Evolutionary conservation across 2,888 invertebrate genomes (phyloP).

Genomic region (Steromphala cineraria): DNA sequence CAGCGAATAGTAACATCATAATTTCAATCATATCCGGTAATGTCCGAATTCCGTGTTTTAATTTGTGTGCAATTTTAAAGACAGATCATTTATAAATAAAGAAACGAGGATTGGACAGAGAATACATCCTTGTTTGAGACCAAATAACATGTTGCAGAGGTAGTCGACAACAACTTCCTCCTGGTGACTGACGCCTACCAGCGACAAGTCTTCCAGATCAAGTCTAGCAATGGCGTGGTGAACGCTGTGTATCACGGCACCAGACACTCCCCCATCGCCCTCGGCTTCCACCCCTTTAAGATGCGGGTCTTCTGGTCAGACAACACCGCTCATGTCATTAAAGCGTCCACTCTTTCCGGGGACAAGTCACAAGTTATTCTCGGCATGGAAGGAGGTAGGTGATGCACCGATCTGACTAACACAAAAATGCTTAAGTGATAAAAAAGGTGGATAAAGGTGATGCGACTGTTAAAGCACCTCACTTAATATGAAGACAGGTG

Average conservation of each 20-base stretch:
- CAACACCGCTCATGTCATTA: conserved; percentile 76
- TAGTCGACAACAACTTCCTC: conserved; percentile 62
- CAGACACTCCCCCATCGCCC: conserved; percentile 84
- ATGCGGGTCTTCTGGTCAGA: conserved; percentile 87
- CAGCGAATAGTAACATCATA: too few relatives aligned
- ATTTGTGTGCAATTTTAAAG: too few relatives aligned
- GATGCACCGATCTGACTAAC: neutral
- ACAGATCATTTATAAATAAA: too few relatives aligned
- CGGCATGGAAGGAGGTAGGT: conserved; percentile 48
- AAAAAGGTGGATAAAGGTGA: too few relatives aligned
- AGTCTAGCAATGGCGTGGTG: conserved; percentile 79
- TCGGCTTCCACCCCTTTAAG: conserved; percentile 88
- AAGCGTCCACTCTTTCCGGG: conserved; percentile 58
- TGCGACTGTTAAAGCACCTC: too few relatives aligned
- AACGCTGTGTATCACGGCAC: conserved; percentile 52
- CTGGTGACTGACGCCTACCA: conserved; percentile 74
- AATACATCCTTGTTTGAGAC: neutral
- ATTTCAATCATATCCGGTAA: too few relatives aligned
- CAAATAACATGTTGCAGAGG: conserved; percentile 31
- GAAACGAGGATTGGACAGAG: too few relatives aligned
- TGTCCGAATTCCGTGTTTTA: too few relatives aligned
- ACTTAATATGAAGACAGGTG: too few relatives aligned
- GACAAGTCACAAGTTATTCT: conserved; percentile 44
- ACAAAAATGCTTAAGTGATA: neutral
- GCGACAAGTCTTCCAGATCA: conserved; percentile 86